Percentiles rank a stretch among this genome's conserved stretches.
Evolutionary conservation across 2,888 invertebrate genomes (phyloP).

Genomic region (Heliconius ethilla): DNA sequence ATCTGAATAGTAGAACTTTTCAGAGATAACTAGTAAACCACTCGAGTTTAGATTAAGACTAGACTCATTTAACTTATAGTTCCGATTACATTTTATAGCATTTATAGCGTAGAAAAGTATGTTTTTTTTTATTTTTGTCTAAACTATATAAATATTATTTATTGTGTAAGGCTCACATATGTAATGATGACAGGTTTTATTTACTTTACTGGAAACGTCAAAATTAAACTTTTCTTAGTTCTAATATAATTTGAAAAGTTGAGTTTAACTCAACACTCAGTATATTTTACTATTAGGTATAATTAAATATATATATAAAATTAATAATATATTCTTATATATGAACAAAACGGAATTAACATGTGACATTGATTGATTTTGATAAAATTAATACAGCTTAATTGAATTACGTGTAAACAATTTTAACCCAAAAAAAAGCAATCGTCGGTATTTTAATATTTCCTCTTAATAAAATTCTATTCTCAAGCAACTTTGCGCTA

Average conservation of each 20-base stretch:
- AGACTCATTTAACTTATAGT: too few species aligned
- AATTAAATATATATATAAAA: background rate
- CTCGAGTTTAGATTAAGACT: too few species aligned
- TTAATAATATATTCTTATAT: background rate
- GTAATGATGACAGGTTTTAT: background rate
- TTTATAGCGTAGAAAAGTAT: too few species aligned
- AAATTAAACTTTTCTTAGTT: background rate
- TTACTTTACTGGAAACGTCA: background rate
- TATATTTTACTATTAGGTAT: too few species aligned
- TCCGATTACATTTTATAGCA: too few species aligned
- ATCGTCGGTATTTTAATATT: conserved; percentile 11
- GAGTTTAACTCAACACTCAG: background rate
- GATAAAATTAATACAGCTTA: background rate
- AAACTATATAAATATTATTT: background rate
- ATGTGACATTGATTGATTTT: conserved; percentile 13
- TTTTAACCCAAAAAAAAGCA: background rate
- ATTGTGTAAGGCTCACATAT: background rate
- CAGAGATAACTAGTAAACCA: too few species aligned
- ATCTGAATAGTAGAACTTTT: too few species aligned
- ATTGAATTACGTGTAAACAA: conserved; percentile 19
- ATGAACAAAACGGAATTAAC: background rate
- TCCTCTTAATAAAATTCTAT: conserved; percentile 18
- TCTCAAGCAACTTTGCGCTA: conserved; percentile 15
- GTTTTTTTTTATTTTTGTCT: too few species aligned
- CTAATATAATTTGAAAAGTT: background rate